Conservation (phyloP, 2,888 invertebrate species). For the Apotomis betuletana region DNA sequence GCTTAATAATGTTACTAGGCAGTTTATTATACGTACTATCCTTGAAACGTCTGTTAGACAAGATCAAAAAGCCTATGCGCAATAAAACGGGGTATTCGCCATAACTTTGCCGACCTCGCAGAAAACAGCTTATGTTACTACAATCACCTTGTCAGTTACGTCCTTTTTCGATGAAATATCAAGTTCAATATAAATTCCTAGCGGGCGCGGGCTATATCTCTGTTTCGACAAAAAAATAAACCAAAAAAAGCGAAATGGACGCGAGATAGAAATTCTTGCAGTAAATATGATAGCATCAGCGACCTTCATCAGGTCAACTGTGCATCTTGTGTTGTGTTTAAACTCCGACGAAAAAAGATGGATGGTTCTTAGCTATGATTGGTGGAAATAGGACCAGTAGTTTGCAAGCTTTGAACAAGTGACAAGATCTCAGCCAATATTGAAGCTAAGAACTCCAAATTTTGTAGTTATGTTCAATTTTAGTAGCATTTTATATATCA, state of each 20-base stretch:
- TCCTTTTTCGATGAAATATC: not conserved
- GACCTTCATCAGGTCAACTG: too few relatives aligned
- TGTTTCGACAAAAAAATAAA: slow-evolving; percentile 24
- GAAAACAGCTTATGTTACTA: not conserved
- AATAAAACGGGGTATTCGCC: slow-evolving; percentile 14
- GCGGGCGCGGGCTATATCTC: slow-evolving; percentile 14
- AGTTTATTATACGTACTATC: not conserved
- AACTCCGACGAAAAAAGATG: too few relatives aligned
- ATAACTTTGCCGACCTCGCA: not conserved
- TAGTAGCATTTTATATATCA: too few relatives aligned
- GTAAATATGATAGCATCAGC: slow-evolving; percentile 37
- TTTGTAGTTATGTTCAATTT: too few relatives aligned
- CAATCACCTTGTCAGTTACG: not conserved
- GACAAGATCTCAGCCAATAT: too few relatives aligned
- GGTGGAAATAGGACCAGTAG: too few relatives aligned
- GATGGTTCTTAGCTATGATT: too few relatives aligned
- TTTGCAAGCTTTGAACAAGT: too few relatives aligned
- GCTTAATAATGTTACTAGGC: not conserved
- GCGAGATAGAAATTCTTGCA: slow-evolving; percentile 11
- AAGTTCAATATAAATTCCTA: slow-evolving; percentile 32
- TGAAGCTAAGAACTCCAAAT: too few relatives aligned
- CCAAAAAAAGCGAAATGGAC: slow-evolving; percentile 1
- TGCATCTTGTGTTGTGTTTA: too few relatives aligned
- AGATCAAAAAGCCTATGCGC: slow-evolving; percentile 2
- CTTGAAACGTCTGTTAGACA: not conserved